Base-by-base conservation (phyloP, 2,113 vertebrate genomes). In the Xenopus borealis region DNA sequence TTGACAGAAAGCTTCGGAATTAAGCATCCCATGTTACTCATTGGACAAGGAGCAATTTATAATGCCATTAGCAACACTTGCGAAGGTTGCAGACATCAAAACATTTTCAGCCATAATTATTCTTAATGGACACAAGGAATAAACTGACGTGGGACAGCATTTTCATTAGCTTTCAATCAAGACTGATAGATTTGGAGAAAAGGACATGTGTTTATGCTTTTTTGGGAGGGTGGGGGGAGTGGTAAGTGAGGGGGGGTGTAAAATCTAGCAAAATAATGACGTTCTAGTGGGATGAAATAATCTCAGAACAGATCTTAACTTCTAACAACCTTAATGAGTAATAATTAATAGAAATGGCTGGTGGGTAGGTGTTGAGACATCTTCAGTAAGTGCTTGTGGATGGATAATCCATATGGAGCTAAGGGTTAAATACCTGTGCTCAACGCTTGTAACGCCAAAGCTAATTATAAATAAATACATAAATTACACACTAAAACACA, bases 31-130 rank as follows among this genome's bases (percentile, higher is more conserved):
- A 88, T 93, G 83, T 85, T 86, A 95, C 94, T 94, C 95, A 95
- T 95, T 95, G 97, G 96, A 98, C 97, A 98, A 97, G 96, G 94
- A 97, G 96, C 96, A 98, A 98, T 99, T 98, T 99, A 98, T 99
- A 99, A 99, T 95, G 93, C 97, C 97, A 99, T 99, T 99, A 99
- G 96, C 96, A 95, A 97, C 95, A 95, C 96, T 98, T 90, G 91
- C 92, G 92, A 94, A 98, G 96, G 97, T 98, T 99, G 98, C 96
- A 96, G 95, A 93, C 97, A 97, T 98, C 97, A 98, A 96, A 93
- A 98, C 97, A 95, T 96, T 94, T 96, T 98, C 96, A 94, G 94
- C 93, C 90, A 91, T 99, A 98, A 98, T 99, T 99, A 98, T 98
- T 98, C 96, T 94, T 98, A 99, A 99, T 99, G 97, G 97, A 98